Percentiles rank a stretch among this genome's conserved stretches.
phyloP scores from a whole-genome alignment of 2,888 invertebrate species.

The Pseudococcus viburni region DNA sequence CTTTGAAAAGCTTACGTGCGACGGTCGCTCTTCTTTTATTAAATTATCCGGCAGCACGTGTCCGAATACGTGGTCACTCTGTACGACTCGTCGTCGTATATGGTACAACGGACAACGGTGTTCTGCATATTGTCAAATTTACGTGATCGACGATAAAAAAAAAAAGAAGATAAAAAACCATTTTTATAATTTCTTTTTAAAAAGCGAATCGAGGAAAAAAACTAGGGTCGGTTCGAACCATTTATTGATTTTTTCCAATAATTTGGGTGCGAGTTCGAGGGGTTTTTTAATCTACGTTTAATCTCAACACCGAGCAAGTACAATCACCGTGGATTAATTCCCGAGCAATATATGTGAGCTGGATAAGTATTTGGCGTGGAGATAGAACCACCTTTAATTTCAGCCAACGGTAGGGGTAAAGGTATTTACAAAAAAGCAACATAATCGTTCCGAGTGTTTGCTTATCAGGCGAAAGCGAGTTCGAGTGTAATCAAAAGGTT shows the following conservation, averaged over 20 bases:
- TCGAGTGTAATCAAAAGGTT: constrained; percentile 40
- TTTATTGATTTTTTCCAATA: background rate
- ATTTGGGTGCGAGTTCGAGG: background rate
- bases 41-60: constrained; percentile 62
- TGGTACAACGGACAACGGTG: background rate
- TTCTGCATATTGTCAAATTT: constrained; percentile 63
- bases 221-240: background rate
- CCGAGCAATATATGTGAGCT: background rate
- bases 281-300: background rate
- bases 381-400: background rate
- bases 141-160: constrained; percentile 6
- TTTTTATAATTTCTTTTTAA: constrained; percentile 25
- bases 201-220: background rate
- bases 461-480: background rate
- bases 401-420: background rate
- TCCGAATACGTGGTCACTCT: constrained; percentile 58
- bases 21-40: constrained; percentile 58
- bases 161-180: background rate
- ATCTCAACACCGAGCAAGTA: background rate
- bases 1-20: constrained; percentile 59
- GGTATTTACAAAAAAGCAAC: constrained; percentile 28
- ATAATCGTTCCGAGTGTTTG: constrained; percentile 25
- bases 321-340: background rate
- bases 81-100: background rate
- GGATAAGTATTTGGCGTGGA: background rate